Evolutionary conservation across 2,797 vertebrate species (phyloP).

Genomic region (Alca torda): DNA sequence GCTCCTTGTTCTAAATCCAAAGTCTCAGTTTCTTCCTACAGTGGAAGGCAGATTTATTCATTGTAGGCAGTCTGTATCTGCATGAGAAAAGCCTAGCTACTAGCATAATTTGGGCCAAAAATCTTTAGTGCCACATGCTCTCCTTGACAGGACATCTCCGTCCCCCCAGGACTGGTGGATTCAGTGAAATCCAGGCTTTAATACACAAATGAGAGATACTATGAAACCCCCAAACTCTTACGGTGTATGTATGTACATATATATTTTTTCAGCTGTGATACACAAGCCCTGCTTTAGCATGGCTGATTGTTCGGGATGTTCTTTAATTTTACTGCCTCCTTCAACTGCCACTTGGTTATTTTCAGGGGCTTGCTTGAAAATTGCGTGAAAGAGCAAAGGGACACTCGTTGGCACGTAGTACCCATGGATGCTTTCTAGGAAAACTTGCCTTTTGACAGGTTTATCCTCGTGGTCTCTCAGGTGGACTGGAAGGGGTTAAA

Average conservation of each 20-base stretch:
- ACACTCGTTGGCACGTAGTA: neutral
- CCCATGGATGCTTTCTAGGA: neutral
- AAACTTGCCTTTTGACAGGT: neutral
- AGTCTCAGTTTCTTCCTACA: neutral
- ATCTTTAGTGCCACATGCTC: neutral
- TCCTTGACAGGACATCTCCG: neutral
- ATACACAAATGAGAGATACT: neutral
- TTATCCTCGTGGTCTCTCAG: neutral
- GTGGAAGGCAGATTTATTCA: neutral
- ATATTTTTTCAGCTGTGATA: neutral
- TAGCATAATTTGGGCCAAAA: neutral
- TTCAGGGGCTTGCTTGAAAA: neutral
- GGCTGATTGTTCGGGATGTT: neutral
- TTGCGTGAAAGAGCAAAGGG: neutral
- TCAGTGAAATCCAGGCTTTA: neutral
- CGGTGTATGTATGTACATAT: neutral
- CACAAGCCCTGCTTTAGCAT: neutral
- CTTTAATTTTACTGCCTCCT: neutral
- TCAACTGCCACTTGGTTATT: neutral
- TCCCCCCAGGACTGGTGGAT: neutral
- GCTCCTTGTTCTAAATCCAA: neutral
- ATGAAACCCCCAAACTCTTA: neutral
- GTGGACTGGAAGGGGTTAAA: neutral
- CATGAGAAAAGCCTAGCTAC: neutral
- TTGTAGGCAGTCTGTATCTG: neutral